These are phyloP conservation scores for Ceryle rudis DNA, from an alignment of 2,797 vertebrate species.

Conservation along the genomic window DNA sequence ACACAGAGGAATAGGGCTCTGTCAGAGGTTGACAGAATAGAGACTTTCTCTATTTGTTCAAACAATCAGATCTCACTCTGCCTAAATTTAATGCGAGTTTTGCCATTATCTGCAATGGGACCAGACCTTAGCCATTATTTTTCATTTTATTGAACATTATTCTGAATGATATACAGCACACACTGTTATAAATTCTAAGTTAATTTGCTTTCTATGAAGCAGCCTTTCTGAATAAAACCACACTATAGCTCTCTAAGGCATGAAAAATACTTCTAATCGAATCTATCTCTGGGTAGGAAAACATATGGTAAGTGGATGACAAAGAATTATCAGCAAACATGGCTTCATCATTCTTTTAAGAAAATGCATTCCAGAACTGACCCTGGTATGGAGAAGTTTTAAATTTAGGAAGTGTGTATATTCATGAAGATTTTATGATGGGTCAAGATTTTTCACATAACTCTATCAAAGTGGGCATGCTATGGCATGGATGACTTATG, in stretches of 20 bases:
- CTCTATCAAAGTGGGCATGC: not conserved
- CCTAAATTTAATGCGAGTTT: slow-evolving; percentile 12
- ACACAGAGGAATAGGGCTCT: slow-evolving; percentile 33
- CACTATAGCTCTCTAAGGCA: not conserved
- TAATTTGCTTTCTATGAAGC: slow-evolving; percentile 38
- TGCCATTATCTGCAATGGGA: slow-evolving; percentile 31
- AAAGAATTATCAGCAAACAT: slow-evolving; percentile 4
- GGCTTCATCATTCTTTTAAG: not conserved
- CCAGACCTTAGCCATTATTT: slow-evolving; percentile 16
- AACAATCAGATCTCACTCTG: slow-evolving; percentile 11
- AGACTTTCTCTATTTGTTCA: slow-evolving; percentile 20
- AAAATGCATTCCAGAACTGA: not conserved
- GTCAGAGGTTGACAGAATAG: slow-evolving; percentile 11
- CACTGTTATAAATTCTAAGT: slow-evolving; percentile 29
- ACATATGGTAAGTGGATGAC: not conserved
- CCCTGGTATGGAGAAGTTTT: not conserved
- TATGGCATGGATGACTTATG: not conserved
- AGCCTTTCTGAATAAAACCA: slow-evolving; percentile 25
- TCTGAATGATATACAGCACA: slow-evolving; percentile 23
- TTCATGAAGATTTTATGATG: slow-evolving; percentile 1
- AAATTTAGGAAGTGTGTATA: not conserved
- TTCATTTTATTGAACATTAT: slow-evolving; percentile 24
- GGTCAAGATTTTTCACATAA: slow-evolving; percentile 9
- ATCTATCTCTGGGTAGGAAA: not conserved
- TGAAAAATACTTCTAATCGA: slow-evolving; percentile 20